phyloP scores from a whole-genome alignment of 2,888 invertebrate genomes.

The Orchesella flavescens region DNA sequence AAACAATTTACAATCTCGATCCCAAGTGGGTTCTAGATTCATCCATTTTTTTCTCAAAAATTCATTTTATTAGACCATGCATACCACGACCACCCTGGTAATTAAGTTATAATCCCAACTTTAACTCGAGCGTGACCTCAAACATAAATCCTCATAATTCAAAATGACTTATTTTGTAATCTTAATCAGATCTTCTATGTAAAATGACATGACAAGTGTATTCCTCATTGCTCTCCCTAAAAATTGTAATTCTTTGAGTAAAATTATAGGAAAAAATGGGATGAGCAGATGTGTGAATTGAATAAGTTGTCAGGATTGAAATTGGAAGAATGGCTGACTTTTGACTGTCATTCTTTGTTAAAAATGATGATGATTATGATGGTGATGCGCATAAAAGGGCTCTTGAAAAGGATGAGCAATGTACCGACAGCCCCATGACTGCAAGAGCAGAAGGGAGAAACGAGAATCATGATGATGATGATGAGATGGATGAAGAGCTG shows the following conservation, averaged over 20 bases:
- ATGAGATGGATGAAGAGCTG: not conserved
- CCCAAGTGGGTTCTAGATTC: no score
- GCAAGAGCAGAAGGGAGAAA: not conserved
- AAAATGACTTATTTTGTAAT: no score
- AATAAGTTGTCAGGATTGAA: not conserved
- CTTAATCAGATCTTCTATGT: no score
- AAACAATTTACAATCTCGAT: no score
- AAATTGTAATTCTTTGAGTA: no score
- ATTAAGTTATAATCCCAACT: no score
- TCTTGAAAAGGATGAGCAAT: not conserved
- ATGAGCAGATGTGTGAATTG: constrained; percentile 25
- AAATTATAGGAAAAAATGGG: no score
- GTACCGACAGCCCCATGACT: not conserved
- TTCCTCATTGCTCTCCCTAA: no score
- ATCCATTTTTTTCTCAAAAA: no score
- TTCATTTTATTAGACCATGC: no score
- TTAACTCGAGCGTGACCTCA: constrained; percentile 28
- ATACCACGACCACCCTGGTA: no score
- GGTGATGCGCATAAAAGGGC: not conserved
- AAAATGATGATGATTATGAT: not conserved
- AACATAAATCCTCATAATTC: constrained; percentile 29
- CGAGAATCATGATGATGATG: not conserved
- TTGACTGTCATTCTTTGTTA: constrained; percentile 46
- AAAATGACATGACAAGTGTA: no score
- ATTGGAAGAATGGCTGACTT: constrained; percentile 27